Percentiles rank a stretch among this genome's conserved stretches.
Evolutionary conservation across 2,113 vertebrate species (phyloP).

Genomic region (Hystrix cristata): DNA sequence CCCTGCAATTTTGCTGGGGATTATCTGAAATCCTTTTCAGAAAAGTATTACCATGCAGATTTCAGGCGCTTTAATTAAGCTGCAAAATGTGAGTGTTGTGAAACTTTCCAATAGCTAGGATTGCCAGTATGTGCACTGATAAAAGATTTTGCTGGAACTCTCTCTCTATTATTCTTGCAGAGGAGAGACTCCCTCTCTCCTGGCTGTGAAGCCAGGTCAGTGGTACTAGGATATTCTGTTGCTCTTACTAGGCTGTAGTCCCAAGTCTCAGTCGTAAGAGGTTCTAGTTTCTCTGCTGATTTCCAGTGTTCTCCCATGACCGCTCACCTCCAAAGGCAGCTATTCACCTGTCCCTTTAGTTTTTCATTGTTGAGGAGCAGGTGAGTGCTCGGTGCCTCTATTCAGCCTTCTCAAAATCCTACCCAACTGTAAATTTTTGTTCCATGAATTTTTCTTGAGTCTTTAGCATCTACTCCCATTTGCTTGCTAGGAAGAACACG

Average conservation of each 20-base stretch:
- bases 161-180: background rate
- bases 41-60: background rate
- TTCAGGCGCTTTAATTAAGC: background rate
- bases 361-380: background rate
- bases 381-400: background rate
- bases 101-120: background rate
- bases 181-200: background rate
- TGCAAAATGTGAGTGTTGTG: background rate
- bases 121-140: background rate
- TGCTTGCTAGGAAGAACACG: background rate
- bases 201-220: background rate
- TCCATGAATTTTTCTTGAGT: constrained; percentile 6
- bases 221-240: background rate
- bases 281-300: background rate
- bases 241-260: background rate
- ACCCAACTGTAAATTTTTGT: constrained; percentile 26
- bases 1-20: background rate
- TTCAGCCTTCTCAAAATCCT: background rate
- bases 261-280: background rate
- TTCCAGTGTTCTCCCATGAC: background rate
- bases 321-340: background rate
- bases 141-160: background rate
- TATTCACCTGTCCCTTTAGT: background rate
- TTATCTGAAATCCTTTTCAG: background rate
- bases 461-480: constrained; percentile 3